Evolutionary conservation across 2,888 invertebrate species (phyloP).

Genomic region (Cremastinae sp.): DNA sequence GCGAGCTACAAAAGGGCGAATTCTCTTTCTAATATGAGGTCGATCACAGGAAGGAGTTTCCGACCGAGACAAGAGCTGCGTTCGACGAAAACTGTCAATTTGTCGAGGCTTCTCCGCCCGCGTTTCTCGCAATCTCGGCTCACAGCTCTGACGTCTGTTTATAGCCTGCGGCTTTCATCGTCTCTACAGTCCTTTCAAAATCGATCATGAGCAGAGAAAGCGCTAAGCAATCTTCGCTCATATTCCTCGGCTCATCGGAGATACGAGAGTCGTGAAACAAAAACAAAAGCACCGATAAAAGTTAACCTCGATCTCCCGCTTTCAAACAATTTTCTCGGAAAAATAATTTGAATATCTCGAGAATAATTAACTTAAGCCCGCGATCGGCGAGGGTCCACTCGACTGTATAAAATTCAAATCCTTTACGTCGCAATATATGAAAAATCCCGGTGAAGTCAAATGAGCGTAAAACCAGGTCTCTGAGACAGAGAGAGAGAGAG

Average conservation of each 20-base stretch:
- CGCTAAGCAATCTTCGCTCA: too few species aligned
- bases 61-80: slow-evolving; percentile 66
- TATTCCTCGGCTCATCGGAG: too few species aligned
- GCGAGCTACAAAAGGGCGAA: slow-evolving; percentile 66
- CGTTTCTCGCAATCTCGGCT: slow-evolving; percentile 24
- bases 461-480: slow-evolving; percentile 30
- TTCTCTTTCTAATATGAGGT: slow-evolving; percentile 59
- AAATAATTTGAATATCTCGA: not conserved
- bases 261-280: not conserved
- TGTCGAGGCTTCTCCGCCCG: slow-evolving; percentile 66
- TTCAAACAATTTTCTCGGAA: too few species aligned
- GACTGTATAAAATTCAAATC: slow-evolving; percentile 26
- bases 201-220: slow-evolving; percentile 73
- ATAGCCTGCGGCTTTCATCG: slow-evolving; percentile 51
- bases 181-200: slow-evolving; percentile 75
- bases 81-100: slow-evolving; percentile 79
- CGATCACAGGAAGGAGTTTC: slow-evolving; percentile 37
- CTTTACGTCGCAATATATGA: slow-evolving; percentile 31
- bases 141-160: slow-evolving; percentile 35
- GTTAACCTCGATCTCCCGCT: too few species aligned
- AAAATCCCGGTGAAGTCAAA: slow-evolving; percentile 32
- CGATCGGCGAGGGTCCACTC: slow-evolving; percentile 23
- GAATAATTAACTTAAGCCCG: slow-evolving; percentile 21
- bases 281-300: not conserved
- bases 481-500: too few species aligned